Percentiles rank a stretch among this genome's conserved stretches.
Conservation (phyloP, 2,113 vertebrate species). For the Callipepla californica region DNA sequence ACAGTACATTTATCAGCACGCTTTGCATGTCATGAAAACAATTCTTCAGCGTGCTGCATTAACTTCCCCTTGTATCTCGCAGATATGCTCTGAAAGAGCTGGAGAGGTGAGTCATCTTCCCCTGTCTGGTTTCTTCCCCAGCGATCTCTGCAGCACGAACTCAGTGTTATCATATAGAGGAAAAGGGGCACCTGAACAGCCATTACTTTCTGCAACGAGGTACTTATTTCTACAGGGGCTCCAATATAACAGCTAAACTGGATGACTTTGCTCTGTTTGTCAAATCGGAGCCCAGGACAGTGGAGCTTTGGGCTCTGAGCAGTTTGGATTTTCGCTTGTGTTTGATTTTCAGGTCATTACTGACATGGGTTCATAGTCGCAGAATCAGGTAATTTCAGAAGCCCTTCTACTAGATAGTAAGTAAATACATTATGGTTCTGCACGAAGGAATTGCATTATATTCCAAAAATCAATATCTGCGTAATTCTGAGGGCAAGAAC, state of each 20-base stretch:
- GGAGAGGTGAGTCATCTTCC: background rate
- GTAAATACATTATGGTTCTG: slow-evolving; percentile 23
- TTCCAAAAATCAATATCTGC: slow-evolving; percentile 33
- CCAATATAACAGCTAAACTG: background rate
- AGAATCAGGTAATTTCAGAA: slow-evolving; percentile 31
- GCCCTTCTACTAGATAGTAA: slow-evolving; percentile 15
- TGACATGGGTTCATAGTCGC: background rate
- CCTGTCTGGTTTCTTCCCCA: background rate
- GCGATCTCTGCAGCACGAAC: too few relatives aligned
- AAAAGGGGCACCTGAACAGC: background rate
- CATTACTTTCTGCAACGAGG: background rate
- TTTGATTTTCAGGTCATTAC: background rate
- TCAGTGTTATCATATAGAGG: background rate
- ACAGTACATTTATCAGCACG: background rate
- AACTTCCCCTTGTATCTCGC: background rate
- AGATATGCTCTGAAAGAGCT: background rate
- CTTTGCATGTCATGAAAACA: background rate
- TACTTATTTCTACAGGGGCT: background rate
- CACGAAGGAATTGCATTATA: slow-evolving; percentile 41
- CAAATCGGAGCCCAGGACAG: background rate
- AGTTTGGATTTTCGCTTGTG: background rate
- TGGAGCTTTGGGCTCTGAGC: background rate
- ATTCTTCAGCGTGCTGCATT: background rate
- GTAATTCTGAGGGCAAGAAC: slow-evolving; percentile 33
- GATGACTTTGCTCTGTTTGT: background rate